Conservation (phyloP, 2,113 vertebrate species). For the Azemiops feae region DNA sequence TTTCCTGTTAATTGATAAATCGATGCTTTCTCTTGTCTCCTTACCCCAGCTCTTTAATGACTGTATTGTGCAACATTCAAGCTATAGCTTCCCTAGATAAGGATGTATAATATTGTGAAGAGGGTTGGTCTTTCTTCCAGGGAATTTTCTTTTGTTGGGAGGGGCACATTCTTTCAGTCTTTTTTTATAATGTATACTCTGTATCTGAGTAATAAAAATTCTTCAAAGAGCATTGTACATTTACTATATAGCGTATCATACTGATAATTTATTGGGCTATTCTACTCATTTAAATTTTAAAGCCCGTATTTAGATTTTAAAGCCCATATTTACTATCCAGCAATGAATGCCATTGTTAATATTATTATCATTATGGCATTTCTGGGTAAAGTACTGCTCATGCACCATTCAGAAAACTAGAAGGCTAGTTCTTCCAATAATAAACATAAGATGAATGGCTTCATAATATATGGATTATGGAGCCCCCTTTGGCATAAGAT, state of each 20-base stretch:
- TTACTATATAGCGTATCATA: neutral
- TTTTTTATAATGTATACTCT: slow-evolving; percentile 11
- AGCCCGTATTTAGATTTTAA: slow-evolving; percentile 33
- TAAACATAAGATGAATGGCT: slow-evolving; percentile 16
- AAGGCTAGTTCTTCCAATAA: slow-evolving; percentile 15
- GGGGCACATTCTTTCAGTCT: neutral
- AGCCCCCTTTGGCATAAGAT: neutral
- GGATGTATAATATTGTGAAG: neutral
- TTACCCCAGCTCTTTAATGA: no score
- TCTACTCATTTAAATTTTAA: slow-evolving; percentile 26
- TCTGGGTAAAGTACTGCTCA: slow-evolving; percentile 13
- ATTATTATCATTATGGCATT: slow-evolving; percentile 16
- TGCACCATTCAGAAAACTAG: slow-evolving; percentile 15
- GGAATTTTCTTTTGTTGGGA: neutral
- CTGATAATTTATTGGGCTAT: slow-evolving; percentile 25
- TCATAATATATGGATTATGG: neutral
- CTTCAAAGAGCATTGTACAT: neutral
- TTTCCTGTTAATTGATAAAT: neutral
- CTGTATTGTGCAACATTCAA: neutral
- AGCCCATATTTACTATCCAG: slow-evolving; percentile 13
- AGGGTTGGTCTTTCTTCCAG: neutral
- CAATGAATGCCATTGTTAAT: neutral
- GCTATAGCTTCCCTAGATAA: neutral
- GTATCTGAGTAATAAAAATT: slow-evolving; percentile 8
- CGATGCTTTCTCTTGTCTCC: neutral